Evolutionary conservation across 2,113 vertebrate genomes (phyloP).

Genomic region (Anguilla japonica): DNA sequence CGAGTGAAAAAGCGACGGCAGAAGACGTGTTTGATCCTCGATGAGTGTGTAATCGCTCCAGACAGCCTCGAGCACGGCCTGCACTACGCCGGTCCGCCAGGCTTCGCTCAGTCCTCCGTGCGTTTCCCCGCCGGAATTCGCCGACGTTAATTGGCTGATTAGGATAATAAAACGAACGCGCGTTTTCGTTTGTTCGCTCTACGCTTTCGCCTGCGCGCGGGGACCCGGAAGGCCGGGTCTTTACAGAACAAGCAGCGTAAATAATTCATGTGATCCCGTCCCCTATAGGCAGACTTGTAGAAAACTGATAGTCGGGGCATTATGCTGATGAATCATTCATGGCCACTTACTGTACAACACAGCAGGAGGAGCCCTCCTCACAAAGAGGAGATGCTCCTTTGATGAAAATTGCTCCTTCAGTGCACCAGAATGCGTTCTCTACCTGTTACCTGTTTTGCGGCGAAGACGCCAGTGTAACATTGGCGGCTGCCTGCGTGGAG

Average conservation of each 20-base stretch:
- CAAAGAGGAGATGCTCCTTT: background rate
- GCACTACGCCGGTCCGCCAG: background rate
- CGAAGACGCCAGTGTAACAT: background rate
- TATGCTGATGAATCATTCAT: slow-evolving; percentile 60
- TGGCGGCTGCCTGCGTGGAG: background rate
- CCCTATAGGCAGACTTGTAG: slow-evolving; percentile 54
- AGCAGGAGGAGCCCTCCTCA: background rate
- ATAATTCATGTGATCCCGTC: slow-evolving; percentile 55
- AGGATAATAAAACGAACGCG: slow-evolving; percentile 44
- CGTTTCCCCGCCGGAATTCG: background rate
- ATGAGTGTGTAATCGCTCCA: background rate
- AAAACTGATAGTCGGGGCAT: slow-evolving; percentile 49
- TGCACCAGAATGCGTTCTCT: slow-evolving; percentile 29
- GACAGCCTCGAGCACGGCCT: background rate
- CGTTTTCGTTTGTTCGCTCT: slow-evolving; percentile 41
- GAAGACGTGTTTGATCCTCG: background rate
- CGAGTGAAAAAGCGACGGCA: background rate
- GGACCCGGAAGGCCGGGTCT: slow-evolving; percentile 46
- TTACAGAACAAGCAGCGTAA: slow-evolving; percentile 51
- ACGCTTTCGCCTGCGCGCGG: slow-evolving; percentile 35
- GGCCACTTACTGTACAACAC: slow-evolving; percentile 44
- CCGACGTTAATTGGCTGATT: slow-evolving; percentile 34
- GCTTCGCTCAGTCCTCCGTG: background rate
- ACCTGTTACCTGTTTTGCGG: background rate
- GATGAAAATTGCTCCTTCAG: slow-evolving; percentile 30